These are phyloP conservation scores for Cydia strobilella DNA, from an alignment of 1,140 invertebrate genomes.

Conservation along the genomic window DNA sequence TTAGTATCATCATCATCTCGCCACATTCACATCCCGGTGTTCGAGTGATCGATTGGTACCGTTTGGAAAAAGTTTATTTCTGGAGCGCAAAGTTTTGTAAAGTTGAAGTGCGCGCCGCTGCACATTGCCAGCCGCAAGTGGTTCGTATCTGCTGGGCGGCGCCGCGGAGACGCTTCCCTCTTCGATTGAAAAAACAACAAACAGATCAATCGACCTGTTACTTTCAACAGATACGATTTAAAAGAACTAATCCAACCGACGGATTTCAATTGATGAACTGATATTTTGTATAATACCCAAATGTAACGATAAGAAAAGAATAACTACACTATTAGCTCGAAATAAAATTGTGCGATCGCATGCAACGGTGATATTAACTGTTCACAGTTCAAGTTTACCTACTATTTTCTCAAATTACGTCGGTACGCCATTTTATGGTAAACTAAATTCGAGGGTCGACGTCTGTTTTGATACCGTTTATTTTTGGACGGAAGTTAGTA, in stretches of 20 bases:
- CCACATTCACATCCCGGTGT: conserved; percentile 12
- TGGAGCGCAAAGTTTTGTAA: conserved; percentile 72
- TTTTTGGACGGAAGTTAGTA: not conserved
- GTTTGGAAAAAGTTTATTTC: conserved; percentile 74
- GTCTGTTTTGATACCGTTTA: conserved; percentile 25
- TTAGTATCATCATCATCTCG: conserved; percentile 59
- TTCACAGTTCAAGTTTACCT: conserved; percentile 65
- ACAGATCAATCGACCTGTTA: conserved; percentile 76
- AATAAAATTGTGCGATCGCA: conserved; percentile 78
- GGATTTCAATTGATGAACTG: conserved; percentile 49
- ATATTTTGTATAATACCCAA: conserved; percentile 67
- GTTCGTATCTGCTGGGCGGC: conserved; percentile 71
- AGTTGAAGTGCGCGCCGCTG: conserved; percentile 71
- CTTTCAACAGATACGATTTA: conserved; percentile 60
- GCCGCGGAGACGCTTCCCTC: conserved; percentile 72
- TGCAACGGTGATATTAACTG: conserved; percentile 74
- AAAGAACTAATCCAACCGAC: conserved; percentile 46
- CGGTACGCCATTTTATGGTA: conserved; percentile 53
- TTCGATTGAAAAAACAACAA: conserved; percentile 77
- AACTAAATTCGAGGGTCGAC: conserved; percentile 47
- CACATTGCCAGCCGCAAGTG: conserved; percentile 74
- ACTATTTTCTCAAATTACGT: conserved; percentile 64
- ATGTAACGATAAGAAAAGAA: conserved; percentile 72
- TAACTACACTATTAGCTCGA: conserved; percentile 65
- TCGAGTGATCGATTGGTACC: conserved; percentile 63